Percentiles rank a stretch among this genome's conserved stretches.
These are phyloP conservation scores for Myiozetetes cayanensis DNA, from an alignment of 2,113 vertebrate species.

Conservation along the genomic window DNA sequence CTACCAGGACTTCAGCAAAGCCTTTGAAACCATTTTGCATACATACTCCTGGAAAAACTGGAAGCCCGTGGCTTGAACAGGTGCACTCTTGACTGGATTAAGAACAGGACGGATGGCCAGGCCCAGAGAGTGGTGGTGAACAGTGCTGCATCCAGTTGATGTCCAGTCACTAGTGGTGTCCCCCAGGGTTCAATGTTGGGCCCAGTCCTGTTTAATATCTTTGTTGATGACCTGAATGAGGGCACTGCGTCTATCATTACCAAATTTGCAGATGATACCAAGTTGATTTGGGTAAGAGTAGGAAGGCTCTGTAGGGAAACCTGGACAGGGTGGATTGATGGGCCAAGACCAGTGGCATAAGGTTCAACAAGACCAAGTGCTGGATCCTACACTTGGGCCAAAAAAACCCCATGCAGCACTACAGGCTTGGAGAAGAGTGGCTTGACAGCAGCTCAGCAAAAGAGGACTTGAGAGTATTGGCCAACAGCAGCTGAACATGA, in stretches of 20 bases:
- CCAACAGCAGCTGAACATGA: not conserved
- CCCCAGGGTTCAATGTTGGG: not conserved
- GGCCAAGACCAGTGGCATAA: not conserved
- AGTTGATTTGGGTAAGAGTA: too few relatives aligned
- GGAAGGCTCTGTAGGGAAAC: not conserved
- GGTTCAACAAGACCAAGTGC: not conserved
- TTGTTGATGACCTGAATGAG: not conserved
- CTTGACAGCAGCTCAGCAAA: fast-evolving
- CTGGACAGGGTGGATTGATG: not conserved
- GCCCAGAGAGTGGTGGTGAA: not conserved
- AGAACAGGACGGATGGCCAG: not conserved
- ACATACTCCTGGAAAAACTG: not conserved
- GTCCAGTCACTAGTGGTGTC: too few relatives aligned
- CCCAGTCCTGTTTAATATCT: not conserved
- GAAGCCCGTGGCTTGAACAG: not conserved
- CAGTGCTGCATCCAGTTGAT: not conserved
- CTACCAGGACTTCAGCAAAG: not conserved
- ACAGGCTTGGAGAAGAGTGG: not conserved
- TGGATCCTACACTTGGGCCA: too few relatives aligned
- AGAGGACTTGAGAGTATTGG: not conserved
- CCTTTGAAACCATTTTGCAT: not conserved
- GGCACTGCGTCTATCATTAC: not conserved
- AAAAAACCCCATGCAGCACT: not conserved
- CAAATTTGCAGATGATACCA: not conserved
- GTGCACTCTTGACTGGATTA: not conserved